Conservation (phyloP, 2,797 vertebrate species). For the Chrysocyon brachyurus region DNA sequence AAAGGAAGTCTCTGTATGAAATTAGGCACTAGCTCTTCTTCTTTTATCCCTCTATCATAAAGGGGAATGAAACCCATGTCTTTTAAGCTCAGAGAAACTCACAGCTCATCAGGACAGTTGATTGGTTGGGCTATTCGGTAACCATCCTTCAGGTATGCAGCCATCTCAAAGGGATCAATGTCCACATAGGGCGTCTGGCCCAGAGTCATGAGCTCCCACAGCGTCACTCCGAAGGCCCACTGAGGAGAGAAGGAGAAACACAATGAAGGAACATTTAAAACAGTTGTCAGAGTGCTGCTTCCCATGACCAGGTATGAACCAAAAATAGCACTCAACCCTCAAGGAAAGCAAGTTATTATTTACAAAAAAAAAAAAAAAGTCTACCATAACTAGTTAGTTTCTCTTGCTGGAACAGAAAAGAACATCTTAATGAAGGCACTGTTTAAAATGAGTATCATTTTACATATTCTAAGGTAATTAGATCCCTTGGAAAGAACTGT, state of each 20-base stretch:
- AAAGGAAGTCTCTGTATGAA: not conserved
- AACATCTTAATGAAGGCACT: not conserved
- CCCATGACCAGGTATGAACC: not conserved
- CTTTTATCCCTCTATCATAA: not conserved
- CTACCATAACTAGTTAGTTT: not conserved
- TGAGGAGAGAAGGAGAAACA: conserved; percentile 83
- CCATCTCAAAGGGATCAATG: conserved; percentile 99
- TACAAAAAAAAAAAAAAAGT: not conserved
- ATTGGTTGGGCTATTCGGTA: conserved; percentile 99
- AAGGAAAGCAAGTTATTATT: not conserved
- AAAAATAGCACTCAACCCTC: not conserved
- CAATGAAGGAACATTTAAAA: not conserved
- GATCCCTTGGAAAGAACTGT: not conserved
- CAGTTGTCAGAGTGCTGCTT: not conserved
- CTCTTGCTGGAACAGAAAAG: not conserved
- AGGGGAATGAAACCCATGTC: not conserved
- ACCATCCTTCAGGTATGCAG: conserved; percentile 98
- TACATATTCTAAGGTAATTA: conserved; percentile 34
- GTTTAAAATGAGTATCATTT: conserved; percentile 29
- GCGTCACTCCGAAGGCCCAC: conserved; percentile 99
- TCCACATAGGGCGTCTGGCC: conserved; percentile 99
- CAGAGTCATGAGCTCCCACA: conserved; percentile 99
- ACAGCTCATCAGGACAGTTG: conserved; percentile 99
- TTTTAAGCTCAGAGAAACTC: conserved; percentile 84
- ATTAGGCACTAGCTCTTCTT: not conserved